Percentiles rank a stretch among this genome's conserved stretches.
Evolutionary conservation across 2,113 vertebrate genomes (phyloP).

Genomic region (Scartelaos histophorus): DNA sequence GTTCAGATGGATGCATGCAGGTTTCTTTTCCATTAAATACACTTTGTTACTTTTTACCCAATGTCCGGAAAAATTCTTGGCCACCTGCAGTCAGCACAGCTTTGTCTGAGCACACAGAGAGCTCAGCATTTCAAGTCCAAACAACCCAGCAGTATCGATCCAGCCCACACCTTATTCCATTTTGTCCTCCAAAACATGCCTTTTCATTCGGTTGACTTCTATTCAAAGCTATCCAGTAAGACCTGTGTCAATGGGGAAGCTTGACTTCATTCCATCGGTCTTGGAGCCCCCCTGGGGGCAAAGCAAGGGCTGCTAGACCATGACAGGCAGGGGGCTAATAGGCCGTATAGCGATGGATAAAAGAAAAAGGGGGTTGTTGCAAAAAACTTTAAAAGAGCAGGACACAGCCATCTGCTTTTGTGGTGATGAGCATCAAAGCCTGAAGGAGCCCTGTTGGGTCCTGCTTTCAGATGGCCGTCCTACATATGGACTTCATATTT

Average conservation of each 20-base stretch:
- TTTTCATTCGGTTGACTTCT: slow-evolving; percentile 76
- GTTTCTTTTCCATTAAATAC: slow-evolving; percentile 64
- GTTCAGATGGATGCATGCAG: slow-evolving; percentile 58
- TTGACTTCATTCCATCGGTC: slow-evolving; percentile 75
- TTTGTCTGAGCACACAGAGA: slow-evolving; percentile 67
- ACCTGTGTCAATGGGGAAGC: slow-evolving; percentile 72
- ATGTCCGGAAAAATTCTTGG: slow-evolving; percentile 62
- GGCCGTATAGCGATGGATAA: slow-evolving; percentile 73
- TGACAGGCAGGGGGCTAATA: slow-evolving; percentile 79
- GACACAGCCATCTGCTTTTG: slow-evolving; percentile 81
- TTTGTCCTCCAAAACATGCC: slow-evolving; percentile 75
- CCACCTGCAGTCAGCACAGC: slow-evolving; percentile 64
- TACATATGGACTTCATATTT: slow-evolving; percentile 80
- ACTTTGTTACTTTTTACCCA: slow-evolving; percentile 66
- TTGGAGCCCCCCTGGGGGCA: slow-evolving; percentile 67
- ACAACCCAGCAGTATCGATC: slow-evolving; percentile 71
- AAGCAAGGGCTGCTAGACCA: slow-evolving; percentile 69
- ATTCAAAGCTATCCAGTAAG: slow-evolving; percentile 77
- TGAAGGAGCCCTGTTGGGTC: slow-evolving; percentile 76
- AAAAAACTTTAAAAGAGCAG: slow-evolving; percentile 68
- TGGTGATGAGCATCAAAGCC: slow-evolving; percentile 78
- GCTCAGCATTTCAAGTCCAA: slow-evolving; percentile 64
- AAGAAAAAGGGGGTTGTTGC: slow-evolving; percentile 52
- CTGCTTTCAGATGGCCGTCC: slow-evolving; percentile 73
- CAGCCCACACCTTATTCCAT: slow-evolving; percentile 66